Base-by-base conservation (phyloP, 2,888 invertebrate genomes). In the Liodrosophila aerea region DNA sequence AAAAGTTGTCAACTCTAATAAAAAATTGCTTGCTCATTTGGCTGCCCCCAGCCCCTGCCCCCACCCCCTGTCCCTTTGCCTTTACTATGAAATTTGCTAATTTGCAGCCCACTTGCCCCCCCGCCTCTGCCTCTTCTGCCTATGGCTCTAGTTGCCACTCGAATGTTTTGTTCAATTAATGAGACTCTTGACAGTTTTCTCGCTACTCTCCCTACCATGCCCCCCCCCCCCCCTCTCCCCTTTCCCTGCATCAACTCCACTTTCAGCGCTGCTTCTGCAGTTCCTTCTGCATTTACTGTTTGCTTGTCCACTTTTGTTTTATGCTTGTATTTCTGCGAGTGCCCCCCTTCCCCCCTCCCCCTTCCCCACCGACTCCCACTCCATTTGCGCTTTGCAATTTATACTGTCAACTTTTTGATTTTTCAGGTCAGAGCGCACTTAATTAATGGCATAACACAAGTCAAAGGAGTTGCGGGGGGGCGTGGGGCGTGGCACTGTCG, bases 121-220 rank as follows among this genome's bases (percentile, higher is more conserved):
- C n/a, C n/a, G 7, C 16, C 30, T 22, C 34, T 36, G n/a, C 50
- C 34, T 29, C 41, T 67, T 67, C 43, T 36, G 7, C 36, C 31
- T 34, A 33, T 58, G 45, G 49, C 29, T 46, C n/a, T n/a, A 40
- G 39, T 51, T 53, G 58, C 59, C 85, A 84, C 82, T 84, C 72
- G 85, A 81, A 81, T 78, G 78, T 75, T 77, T 85, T 85, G 84
- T 87, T 76, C 84, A 87, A 85, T 85, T 87, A 85, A 85, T 87
- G 86, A 85, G 86, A 77, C 84, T 71, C 87, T 87, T 87, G 86
- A 83, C 86, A 87, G 85, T 85, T 85, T 83, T 76, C 60, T 50
- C 59, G 61, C 60, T 56, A 30, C 68, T 46, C 39, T 46, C 60
- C 56, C 44, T 22, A 36, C 36, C 44, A 15, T 7, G 30, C 31